Evolutionary conservation across 2,113 vertebrate species (phyloP).

Genomic region (Tupaia tana): DNA sequence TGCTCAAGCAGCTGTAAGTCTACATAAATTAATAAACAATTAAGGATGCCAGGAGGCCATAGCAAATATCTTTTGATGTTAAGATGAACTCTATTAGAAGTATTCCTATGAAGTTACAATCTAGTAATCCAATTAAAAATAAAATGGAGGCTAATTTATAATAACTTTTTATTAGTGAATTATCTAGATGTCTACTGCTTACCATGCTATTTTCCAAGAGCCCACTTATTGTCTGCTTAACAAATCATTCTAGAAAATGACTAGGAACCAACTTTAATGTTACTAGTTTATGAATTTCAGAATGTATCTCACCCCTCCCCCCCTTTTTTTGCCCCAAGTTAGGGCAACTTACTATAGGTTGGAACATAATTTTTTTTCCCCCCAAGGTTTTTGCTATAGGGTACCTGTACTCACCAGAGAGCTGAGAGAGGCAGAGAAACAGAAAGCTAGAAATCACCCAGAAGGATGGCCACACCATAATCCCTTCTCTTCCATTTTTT

Average conservation of each 20-base stretch:
- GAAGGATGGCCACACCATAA: too few relatives aligned
- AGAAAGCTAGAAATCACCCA: too few relatives aligned
- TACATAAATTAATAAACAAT: neutral
- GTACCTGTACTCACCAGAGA: too few relatives aligned
- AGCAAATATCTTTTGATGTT: neutral
- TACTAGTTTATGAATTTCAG: slow-evolving; percentile 64
- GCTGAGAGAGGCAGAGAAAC: too few relatives aligned
- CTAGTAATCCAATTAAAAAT: neutral
- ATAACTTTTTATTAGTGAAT: slow-evolving; percentile 3
- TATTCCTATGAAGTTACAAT: neutral
- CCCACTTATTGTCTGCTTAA: neutral
- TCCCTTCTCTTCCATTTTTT: too few relatives aligned
- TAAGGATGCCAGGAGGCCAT: neutral
- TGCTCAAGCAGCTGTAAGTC: neutral
- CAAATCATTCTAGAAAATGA: neutral
- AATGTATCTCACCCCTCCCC: neutral
- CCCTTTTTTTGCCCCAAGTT: neutral
- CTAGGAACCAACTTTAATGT: slow-evolving; percentile 71
- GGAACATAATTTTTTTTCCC: neutral
- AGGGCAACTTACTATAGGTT: neutral
- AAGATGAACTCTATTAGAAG: neutral
- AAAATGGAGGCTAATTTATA: neutral
- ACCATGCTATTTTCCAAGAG: neutral
- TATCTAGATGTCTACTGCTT: neutral
- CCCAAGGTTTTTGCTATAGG: too few relatives aligned